Evolutionary conservation across 1,140 invertebrate species (phyloP).

Genomic region (Drosophila tropicalis): DNA sequence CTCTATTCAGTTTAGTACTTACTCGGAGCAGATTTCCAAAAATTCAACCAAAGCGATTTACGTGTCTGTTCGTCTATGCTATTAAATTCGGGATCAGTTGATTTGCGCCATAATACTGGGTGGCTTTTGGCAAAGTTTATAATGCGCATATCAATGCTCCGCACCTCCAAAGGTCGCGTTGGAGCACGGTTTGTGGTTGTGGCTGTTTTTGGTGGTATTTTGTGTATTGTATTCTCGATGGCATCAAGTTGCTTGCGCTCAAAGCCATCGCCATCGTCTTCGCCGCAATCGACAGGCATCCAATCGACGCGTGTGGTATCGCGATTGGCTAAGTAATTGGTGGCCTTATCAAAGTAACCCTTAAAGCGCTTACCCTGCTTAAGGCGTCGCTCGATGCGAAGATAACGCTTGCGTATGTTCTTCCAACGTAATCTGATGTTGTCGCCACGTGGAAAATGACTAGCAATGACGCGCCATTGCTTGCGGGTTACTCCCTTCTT

Average conservation of each 20-base stretch:
- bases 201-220: constrained; percentile 27
- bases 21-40: constrained; percentile 67
- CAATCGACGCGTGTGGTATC: constrained; percentile 65
- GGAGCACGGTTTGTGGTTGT: constrained; percentile 20
- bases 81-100: constrained; percentile 67
- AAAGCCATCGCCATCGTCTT: constrained; percentile 71
- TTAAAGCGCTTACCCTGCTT: constrained; percentile 75
- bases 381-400: constrained; percentile 69
- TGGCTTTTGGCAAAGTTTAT: constrained; percentile 81
- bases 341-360: constrained; percentile 80
- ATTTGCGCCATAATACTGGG: constrained; percentile 77
- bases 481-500: constrained; percentile 73
- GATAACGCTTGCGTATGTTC: constrained; percentile 73
- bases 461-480: constrained; percentile 74
- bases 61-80: constrained; percentile 75
- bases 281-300: constrained; percentile 68
- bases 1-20: constrained; percentile 16
- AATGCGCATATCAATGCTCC: constrained; percentile 67
- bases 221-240: constrained; percentile 63
- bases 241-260: constrained; percentile 69
- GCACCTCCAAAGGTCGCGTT: constrained; percentile 61
- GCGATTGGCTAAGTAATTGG: constrained; percentile 74
- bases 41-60: constrained; percentile 70
- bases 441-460: constrained; percentile 72
- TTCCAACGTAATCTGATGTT: constrained; percentile 78